phyloP scores from a whole-genome alignment of 1,140 invertebrate species.

The Paralvinella palmiformis region DNA sequence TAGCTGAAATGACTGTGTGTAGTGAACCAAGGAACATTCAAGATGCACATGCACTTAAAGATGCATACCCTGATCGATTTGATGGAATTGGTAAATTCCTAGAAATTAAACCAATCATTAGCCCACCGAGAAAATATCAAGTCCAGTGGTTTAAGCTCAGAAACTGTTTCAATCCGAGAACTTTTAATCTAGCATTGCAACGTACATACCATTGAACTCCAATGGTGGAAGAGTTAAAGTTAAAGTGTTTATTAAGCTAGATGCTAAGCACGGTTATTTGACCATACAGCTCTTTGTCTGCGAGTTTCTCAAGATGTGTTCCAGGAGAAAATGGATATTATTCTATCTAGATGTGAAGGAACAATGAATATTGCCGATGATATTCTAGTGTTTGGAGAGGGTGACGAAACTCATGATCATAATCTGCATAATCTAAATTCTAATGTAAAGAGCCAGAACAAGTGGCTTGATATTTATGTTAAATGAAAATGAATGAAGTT shows the following conservation, averaged over 20 bases:
- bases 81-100: no score
- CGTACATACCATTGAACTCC: neutral
- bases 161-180: no score
- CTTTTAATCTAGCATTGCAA: no score
- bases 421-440: neutral
- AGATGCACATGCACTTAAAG: no score
- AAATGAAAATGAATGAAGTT: no score
- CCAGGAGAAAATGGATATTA: neutral
- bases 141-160: no score
- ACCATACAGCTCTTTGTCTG: neutral
- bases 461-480: neutral
- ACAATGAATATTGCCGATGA: neutral
- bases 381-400: no score
- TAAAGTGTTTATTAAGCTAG: neutral
- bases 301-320: neutral
- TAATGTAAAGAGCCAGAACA: neutral
- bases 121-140: no score
- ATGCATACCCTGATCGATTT: no score
- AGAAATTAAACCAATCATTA: no score
- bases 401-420: neutral
- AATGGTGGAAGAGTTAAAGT: neutral
- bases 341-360: neutral
- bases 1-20: no score
- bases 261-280: neutral
- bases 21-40: no score